Evolutionary conservation across 2,888 invertebrate genomes (phyloP), one percentile per base, ranked within the genome.

Genomic region (Spicauda simplicius): DNA sequence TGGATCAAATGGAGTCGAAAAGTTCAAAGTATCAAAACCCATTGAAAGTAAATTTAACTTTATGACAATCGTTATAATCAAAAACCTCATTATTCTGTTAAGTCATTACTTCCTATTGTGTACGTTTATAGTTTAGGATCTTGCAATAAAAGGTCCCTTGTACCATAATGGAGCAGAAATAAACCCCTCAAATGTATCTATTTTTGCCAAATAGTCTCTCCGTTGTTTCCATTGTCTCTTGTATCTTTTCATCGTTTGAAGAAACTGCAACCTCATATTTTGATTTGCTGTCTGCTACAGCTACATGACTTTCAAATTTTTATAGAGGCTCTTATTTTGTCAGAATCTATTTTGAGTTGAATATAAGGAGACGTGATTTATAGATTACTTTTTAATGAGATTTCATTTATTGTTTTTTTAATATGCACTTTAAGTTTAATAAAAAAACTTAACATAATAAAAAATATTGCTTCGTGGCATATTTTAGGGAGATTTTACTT

Each of bases 81-180:
- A 37, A 61, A 33, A 14, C 37, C 19, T 53, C 33, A 61, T 61
- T 53, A 52, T 61, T 61, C 53, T 61, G 61, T 61, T 61, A 73
- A 83, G 78, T 81, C 80, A 81, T 80, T 80, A 77, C 74, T 69
- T 72, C 70, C 74, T 69, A 76, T 79, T 78, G 77, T 25, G 25
- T 25, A 25, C 25, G 5, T 25, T 25, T n/a, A 61, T 54, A 67
- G 61, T 56, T 61, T 52, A 20, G 61, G 56, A 50, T 60, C 54
- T 66, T 60, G 53, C 48, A 66, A 54, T 65, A 53, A 66, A 66
- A 66, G 59, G 33, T 25, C 54, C 50, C 52, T 59, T 65, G 45
- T 33, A 59, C 20, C 33, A 33, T 54, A 66, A 66, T 55, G 55
- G 54, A 55, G 58, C 54, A 54, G 54, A 66, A 65, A 60, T 60